A percentile compares a stretch with the other conserved stretches of the same genome.
Conservation (phyloP, 1,140 invertebrate genomes). For the Pentalonia nigronervosa region DNA sequence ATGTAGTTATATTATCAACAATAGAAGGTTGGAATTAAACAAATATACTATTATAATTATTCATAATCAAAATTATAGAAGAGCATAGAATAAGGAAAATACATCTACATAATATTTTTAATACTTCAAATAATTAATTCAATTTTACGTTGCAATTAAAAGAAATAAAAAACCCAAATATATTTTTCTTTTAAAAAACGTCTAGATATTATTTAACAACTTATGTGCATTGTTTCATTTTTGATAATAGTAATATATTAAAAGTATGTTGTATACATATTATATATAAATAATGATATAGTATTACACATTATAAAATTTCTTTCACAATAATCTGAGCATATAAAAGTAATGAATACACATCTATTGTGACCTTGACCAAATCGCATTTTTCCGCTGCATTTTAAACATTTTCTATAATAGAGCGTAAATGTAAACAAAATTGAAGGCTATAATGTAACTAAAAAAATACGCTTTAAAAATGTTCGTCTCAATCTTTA, state of each 20-base stretch:
- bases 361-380: constrained; percentile 21
- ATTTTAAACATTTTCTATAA: not conserved
- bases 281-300: not conserved
- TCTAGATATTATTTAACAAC: not conserved
- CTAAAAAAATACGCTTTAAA: constrained; percentile 7
- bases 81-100: not conserved
- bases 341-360: not conserved
- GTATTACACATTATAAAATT: not conserved
- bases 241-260: not conserved
- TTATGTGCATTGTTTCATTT: not conserved
- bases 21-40: too few relatives aligned
- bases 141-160: not conserved
- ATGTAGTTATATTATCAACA: not conserved
- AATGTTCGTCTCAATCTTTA: not conserved
- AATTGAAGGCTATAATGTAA: constrained; percentile 16
- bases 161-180: not conserved
- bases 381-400: not conserved
- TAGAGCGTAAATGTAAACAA: not conserved
- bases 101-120: not conserved
- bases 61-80: not conserved
- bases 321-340: not conserved
- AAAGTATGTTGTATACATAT: not conserved
- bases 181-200: not conserved
- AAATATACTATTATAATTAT: not conserved
- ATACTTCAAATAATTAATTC: not conserved